Evolutionary conservation across 53 echinoderm and acorn worm genomes (phyloP).

Genomic region (Paracentrotus lividus): DNA sequence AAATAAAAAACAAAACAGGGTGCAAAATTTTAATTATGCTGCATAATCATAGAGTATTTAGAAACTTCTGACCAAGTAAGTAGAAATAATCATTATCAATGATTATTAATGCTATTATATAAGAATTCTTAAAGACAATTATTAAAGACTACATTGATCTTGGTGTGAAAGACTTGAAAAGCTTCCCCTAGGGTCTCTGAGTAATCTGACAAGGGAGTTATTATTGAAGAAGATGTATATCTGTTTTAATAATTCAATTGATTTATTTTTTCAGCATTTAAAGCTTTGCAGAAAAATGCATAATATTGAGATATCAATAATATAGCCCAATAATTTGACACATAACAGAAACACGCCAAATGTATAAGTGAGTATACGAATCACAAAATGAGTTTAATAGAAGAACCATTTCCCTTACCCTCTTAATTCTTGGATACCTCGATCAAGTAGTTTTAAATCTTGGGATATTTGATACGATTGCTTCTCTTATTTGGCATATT

Average conservation of each 20-base stretch:
- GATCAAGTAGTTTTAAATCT: not conserved
- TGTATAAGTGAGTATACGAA: not conserved
- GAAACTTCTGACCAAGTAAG: no score
- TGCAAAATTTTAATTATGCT: no score
- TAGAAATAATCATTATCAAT: no score
- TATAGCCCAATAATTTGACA: not conserved
- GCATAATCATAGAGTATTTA: no score
- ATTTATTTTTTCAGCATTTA: not conserved
- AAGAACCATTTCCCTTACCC: not conserved
- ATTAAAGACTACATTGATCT: not conserved
- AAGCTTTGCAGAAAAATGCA: not conserved
- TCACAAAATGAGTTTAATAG: not conserved
- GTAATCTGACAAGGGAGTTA: not conserved
- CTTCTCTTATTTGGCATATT: not conserved
- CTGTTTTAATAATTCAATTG: not conserved
- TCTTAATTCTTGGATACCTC: not conserved
- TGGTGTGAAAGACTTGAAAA: not conserved
- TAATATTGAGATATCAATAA: not conserved
- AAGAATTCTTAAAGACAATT: not conserved
- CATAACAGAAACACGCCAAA: not conserved
- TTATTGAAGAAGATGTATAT: not conserved
- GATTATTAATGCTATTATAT: no score
- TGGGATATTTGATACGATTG: constrained; percentile 13
- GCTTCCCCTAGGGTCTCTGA: not conserved
- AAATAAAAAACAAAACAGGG: no score